Evolutionary conservation across 2,113 vertebrate species (phyloP), one percentile per base, ranked within the genome.

Genomic region (Nyctereutes procyonoides): DNA sequence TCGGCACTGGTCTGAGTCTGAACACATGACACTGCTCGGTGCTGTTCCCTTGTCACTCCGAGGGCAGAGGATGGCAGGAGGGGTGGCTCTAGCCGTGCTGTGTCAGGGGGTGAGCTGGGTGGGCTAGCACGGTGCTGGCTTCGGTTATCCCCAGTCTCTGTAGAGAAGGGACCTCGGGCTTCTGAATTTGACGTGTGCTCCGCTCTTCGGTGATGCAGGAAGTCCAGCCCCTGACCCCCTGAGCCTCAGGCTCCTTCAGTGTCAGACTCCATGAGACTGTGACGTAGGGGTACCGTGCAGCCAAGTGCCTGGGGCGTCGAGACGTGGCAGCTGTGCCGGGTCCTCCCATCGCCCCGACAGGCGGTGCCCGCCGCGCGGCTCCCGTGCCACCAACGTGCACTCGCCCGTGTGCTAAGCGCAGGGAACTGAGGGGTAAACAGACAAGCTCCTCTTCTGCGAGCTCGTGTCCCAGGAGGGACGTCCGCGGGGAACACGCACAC

Each of bases 281-380:
- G 28, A 3, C 28, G 3, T 28, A 53, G 73, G 80, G 58, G n/a
- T 30, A 2, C 4, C 32, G 51, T 43, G 17, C 1, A 3, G 16
- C 17, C 17, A 16, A 7, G 43, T 30, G 22, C 24, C 26, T 14
- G 3, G 26, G 65, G 67, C 17, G 8, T 35, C 9, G 1, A n/a
- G 67, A 15, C 9, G 14, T 5, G 9, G 5, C 15, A 13, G 62
- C 24, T 20, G 3, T 30, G 6, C 28, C 0, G 0, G 56, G 17
- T 62, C 19, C 28, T 15, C 56, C 22, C 38, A 5, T 60, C 20
- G 28, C 30, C 56, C 55, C 4, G 32, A 10, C 74, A 38, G 38
- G 11, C 24, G 11, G 9, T 48, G 77, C 77, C 5, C 0, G 7
- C 6, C 7, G 43, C 1, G 0, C 20, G 55, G 8, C 30, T 69